phyloP scores from a whole-genome alignment of 2,797 vertebrate genomes.

The Garrulus glandarius region DNA sequence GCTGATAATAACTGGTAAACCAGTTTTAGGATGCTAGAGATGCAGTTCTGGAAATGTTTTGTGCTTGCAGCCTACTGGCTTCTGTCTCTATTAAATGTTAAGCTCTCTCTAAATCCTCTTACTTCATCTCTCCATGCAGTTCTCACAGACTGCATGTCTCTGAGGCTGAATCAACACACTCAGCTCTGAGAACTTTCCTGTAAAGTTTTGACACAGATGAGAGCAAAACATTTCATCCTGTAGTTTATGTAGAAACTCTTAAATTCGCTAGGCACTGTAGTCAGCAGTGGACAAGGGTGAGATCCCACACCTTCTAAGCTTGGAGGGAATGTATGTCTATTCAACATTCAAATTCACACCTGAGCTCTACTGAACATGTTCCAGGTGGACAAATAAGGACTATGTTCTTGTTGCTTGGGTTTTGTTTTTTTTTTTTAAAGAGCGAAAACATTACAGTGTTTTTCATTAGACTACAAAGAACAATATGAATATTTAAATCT shows the following conservation, averaged over 20 bases:
- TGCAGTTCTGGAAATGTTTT: not conserved
- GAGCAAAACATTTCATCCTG: not conserved
- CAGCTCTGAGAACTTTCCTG: not conserved
- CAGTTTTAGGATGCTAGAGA: not conserved
- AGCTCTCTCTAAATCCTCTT: not conserved
- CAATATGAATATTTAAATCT: not conserved
- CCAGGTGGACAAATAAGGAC: not conserved
- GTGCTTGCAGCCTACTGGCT: not conserved
- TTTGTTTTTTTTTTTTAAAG: not conserved
- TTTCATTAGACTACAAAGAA: not conserved
- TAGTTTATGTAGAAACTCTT: not conserved
- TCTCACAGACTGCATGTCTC: not conserved
- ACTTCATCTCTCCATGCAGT: not conserved
- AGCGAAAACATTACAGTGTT: not conserved
- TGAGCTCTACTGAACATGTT: not conserved
- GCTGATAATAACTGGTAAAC: not conserved
- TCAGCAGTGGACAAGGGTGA: not conserved
- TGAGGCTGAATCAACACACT: not conserved
- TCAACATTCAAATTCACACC: not conserved
- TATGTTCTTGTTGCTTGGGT: not conserved
- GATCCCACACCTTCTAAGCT: not conserved
- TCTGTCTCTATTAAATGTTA: not conserved
- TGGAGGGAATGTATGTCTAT: not conserved
- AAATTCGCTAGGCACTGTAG: not conserved
- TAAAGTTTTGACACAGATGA: not conserved